Base-by-base conservation (phyloP, 2,797 vertebrate genomes). In the Pipistrellus nathusii region DNA sequence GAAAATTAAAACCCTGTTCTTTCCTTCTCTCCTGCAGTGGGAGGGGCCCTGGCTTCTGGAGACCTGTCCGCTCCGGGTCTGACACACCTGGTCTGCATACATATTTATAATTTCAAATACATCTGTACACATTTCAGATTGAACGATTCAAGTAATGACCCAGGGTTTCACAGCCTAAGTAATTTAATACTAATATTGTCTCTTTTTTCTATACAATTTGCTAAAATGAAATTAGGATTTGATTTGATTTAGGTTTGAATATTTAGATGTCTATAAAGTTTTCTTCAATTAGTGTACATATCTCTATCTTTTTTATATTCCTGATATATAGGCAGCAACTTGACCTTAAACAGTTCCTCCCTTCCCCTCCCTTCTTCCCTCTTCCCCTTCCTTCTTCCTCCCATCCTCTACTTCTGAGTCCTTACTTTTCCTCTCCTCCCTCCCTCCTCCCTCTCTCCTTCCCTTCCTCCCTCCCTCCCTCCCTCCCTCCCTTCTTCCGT, bases 61-160 rank as follows among this genome's bases (percentile, higher is more conserved):
- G 41, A 82, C 38, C 51, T 13, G 2, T 6, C 46, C 14, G 0
- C 1, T 15, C 20, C 1, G 8, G 11, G 44, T 30, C 57, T 75
- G 64, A 15, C 35, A 44, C 0, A 3, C 80, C 3, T 87, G 30
- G 55, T 93, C 96, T 94, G 90, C 94, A 93, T 94, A 92, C 91
- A 85, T 93, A 96, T 95, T 97, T 94, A 94, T 92, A 94, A 94
- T 94, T 97, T 97, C 96, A 97, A 95, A 97, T 96, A 94, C 53
- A 59, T 95, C 88, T 91, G 95, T 97, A 93, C 87, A 96, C 93
- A 93, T 13, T 89, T 97, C 82, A 83, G 90, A 96, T 92, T 94
- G 95, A 92, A 94, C 86, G 53, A 82, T 83, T 97, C 91, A 95
- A 82, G 82, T 57, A 97, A 96, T 59, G 94, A 92, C 92, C 95